Evolutionary conservation across 1,140 invertebrate species (phyloP).

Genomic region (Drosophila pandora): DNA sequence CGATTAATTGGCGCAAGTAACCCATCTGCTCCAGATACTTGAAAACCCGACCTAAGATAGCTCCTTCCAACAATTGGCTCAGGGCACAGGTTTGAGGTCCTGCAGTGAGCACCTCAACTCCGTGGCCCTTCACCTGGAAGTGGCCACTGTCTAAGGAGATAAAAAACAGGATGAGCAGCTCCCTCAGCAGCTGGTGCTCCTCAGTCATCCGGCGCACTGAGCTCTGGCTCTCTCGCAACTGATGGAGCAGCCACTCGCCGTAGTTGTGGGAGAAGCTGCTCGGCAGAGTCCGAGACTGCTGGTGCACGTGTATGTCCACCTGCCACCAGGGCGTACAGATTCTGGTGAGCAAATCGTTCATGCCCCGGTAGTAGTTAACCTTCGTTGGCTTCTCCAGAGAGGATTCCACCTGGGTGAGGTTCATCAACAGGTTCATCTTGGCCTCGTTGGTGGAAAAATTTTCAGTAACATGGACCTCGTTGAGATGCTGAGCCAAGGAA

Average conservation of each 20-base stretch:
- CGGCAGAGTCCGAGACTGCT: neutral
- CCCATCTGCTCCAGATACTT: constrained; percentile 30
- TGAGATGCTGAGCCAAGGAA: neutral
- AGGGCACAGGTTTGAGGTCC: neutral
- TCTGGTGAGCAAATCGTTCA: neutral
- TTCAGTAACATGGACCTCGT: neutral
- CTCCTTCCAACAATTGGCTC: neutral
- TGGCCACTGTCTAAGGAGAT: neutral
- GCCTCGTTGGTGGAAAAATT: neutral
- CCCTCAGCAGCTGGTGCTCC: constrained; percentile 14
- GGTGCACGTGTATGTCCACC: constrained; percentile 9
- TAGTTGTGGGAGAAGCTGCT: neutral
- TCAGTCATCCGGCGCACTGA: neutral
- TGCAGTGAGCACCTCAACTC: neutral
- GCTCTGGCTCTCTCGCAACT: neutral
- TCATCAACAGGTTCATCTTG: constrained; percentile 2
- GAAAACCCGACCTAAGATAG: neutral
- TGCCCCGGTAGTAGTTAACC: neutral
- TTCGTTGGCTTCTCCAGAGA: neutral
- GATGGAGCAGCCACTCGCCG: neutral
- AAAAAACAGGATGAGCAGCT: constrained; percentile 39
- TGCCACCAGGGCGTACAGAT: constrained; percentile 1
- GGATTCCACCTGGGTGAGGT: neutral
- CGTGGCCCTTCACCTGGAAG: constrained; percentile 10
- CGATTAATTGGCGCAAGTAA: constrained; percentile 18